Base-by-base conservation (phyloP, 2,113 vertebrate genomes). In the Deroptyus accipitrinus region DNA sequence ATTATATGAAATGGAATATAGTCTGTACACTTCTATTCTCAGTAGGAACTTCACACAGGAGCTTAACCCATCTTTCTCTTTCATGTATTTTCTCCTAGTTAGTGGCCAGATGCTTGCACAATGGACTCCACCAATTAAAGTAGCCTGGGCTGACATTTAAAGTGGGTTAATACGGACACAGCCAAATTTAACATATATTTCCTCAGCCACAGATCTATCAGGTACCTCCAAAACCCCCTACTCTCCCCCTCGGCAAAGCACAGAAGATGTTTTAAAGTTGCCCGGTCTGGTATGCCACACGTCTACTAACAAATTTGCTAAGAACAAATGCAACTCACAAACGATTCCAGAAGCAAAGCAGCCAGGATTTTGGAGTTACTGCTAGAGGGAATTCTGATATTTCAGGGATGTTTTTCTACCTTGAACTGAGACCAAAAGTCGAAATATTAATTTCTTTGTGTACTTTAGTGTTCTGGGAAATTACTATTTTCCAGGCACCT, bases 1-100 rank as follows among this genome's bases (percentile, higher is more conserved):
- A 88, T 74, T 76, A 14, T 46, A 24, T 46, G 12, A 74, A 39
- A 20, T 35, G 73, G 82, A 92, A 92, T 61, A 92, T 68, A 52
- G 75, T 18, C 90, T 88, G 62, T 57, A 84, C 24, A 37, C 41
- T 90, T 91, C 80, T 48, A 73, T 86, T 94, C 86, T 95, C 89
- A 62, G 82, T 90, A 91, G 68, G 59, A 79, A 85, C 84, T 87
- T 94, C 83, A 96, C 96, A 95, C 63, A 92, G 92, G 88, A 90
- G 88, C 94, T 96, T 97, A 96, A 48, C 81, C 15, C 64, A 92
- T 80, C 91, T 66, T 57, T 76, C 79, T 22, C 39, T 95, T 90
- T 61, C 86, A 86, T 55, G 44, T 75, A 62, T 84, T 96, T 95
- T 89, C 70, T 92, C 83, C 54, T 55, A 92, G 37, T 76, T 57